Percentiles rank a stretch among this genome's conserved stretches.
These are phyloP conservation scores for Tychaedon coryphoeus DNA, from an alignment of 2,113 vertebrate genomes.

Conservation along the genomic window DNA sequence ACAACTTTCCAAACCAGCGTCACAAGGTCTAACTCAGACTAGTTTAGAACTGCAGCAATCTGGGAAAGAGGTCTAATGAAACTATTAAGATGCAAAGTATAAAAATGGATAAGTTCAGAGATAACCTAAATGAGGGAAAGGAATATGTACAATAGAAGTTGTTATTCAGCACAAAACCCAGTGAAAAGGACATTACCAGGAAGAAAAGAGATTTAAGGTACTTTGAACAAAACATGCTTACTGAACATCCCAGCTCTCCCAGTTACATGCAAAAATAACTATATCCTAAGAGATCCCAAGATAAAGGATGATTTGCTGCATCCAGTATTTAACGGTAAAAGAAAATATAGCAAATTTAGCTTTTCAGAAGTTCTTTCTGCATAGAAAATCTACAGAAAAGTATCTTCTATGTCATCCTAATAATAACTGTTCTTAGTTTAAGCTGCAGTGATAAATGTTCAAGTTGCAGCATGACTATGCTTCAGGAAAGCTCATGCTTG, in stretches of 20 bases:
- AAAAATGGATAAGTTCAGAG: not conserved
- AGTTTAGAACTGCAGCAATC: not conserved
- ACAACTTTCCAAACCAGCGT: not conserved
- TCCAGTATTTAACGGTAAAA: not conserved
- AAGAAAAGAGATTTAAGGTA: not conserved
- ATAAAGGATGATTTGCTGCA: not conserved
- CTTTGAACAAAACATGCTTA: not conserved
- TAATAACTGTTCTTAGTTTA: not conserved
- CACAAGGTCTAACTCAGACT: not conserved
- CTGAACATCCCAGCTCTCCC: not conserved
- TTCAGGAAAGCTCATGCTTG: slow-evolving; percentile 29
- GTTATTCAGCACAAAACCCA: not conserved
- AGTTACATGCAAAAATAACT: not conserved
- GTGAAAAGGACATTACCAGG: not conserved
- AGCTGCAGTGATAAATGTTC: not conserved
- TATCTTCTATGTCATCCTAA: not conserved
- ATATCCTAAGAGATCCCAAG: not conserved
- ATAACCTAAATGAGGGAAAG: not conserved
- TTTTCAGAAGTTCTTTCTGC: not conserved
- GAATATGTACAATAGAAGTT: not conserved
- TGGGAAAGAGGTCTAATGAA: not conserved
- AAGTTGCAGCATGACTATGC: slow-evolving; percentile 21
- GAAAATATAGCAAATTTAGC: not conserved
- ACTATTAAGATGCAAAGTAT: not conserved
- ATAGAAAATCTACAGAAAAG: not conserved